A percentile compares a stretch with the other conserved stretches of the same genome.
These are phyloP conservation scores for Balearica regulorum DNA, from an alignment of 2,797 vertebrate genomes.

Conservation along the genomic window DNA sequence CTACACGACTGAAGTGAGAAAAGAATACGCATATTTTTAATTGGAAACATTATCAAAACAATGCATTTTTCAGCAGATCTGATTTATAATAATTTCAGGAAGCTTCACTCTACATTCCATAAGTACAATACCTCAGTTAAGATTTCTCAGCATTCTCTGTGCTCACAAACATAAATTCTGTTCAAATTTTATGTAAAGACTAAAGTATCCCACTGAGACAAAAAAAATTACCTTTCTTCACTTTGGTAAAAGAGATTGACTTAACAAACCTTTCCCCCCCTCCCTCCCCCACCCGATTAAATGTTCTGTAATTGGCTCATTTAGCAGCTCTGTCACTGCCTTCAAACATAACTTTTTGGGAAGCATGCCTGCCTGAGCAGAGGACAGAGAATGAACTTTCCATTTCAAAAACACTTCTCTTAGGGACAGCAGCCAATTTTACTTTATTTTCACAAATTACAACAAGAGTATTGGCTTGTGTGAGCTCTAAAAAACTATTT, in stretches of 20 bases:
- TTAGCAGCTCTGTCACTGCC: neutral
- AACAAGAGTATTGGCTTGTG: fast-evolving
- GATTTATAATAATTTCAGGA: neutral
- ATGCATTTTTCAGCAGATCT: neutral
- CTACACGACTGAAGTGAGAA: neutral
- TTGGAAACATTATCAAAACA: neutral
- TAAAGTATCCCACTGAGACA: neutral
- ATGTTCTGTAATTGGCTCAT: neutral
- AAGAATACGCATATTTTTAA: neutral
- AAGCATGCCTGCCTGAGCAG: neutral
- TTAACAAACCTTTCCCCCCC: neutral
- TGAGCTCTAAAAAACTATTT: neutral
- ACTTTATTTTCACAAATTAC: neutral
- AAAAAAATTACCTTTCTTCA: neutral
- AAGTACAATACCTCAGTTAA: neutral
- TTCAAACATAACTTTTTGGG: neutral
- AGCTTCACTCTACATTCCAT: neutral
- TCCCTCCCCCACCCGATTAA: neutral
- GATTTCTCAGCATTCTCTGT: neutral
- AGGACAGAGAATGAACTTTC: neutral
- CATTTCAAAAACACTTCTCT: neutral
- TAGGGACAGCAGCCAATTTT: neutral
- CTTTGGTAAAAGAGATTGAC: neutral
- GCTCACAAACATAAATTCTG: neutral
- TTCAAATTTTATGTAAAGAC: neutral